phyloP scores from a whole-genome alignment of 2,113 vertebrate species.

The Etia nguti region DNA sequence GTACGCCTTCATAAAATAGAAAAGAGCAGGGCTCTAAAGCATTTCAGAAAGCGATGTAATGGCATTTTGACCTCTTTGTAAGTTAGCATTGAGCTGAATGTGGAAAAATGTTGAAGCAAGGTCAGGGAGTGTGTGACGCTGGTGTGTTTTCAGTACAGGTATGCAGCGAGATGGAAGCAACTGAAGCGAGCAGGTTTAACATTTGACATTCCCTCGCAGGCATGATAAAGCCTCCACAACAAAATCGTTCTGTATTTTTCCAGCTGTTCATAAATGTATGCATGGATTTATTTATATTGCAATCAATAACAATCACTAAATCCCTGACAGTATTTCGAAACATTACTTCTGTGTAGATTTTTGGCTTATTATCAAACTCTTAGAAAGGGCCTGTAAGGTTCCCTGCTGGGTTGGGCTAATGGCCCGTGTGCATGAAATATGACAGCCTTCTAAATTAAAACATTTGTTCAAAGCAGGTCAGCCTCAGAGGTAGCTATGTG shows the following conservation, averaged over 20 bases:
- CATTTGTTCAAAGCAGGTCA: slow-evolving; percentile 22
- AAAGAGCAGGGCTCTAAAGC: neutral
- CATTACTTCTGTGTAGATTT: neutral
- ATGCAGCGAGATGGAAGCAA: neutral
- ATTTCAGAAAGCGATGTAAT: neutral
- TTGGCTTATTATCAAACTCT: neutral
- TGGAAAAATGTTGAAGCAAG: neutral
- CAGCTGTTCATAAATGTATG: neutral
- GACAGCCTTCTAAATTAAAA: slow-evolving; percentile 31
- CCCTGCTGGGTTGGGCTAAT: neutral
- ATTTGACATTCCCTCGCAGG: neutral
- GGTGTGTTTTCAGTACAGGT: neutral
- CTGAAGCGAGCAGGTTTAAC: neutral
- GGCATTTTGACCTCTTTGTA: neutral
- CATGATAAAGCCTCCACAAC: neutral
- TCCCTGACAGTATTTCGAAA: neutral
- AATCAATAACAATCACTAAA: neutral
- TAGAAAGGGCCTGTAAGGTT: neutral
- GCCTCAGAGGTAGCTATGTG: neutral
- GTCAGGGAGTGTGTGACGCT: neutral
- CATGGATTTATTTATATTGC: neutral
- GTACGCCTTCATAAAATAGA: neutral
- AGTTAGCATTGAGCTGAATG: neutral
- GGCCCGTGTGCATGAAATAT: neutral
- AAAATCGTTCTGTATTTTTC: neutral